Evolutionary conservation across 1,140 invertebrate genomes (phyloP), one percentile per base, ranked within the genome.

Genomic region (Asobara japonica): DNA sequence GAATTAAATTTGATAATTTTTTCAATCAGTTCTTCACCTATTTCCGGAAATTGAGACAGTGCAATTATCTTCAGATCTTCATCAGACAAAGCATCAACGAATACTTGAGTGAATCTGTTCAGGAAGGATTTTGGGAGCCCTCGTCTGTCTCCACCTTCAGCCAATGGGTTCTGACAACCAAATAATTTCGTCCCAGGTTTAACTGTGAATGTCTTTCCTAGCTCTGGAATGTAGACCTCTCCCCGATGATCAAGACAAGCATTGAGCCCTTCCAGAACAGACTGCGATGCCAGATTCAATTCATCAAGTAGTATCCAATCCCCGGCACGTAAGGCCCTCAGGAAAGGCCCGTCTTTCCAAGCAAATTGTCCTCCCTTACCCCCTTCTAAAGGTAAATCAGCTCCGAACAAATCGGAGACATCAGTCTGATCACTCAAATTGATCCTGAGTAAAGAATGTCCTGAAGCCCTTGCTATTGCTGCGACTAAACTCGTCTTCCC

Each of bases 401-500:
- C 95, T 51, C 98, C 98, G 89, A 99, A 99, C 13, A 99, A 88
- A 89, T 99, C 98, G 18, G 94, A 95, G 60, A 99, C 91, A 89
- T 99, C 98, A 0, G 98, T 99, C 89, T 99, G 98, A 82, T 99
- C 98, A 45, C 97, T 99, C 11, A 99, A 89, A 90, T 99, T 99
- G 51, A 99, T 97, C 38, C 98, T 88, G 13, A 97, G 92, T 7
- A 99, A 89, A 79, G 89, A 89, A 84, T 97, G 90, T 0, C 95
- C 94, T 25, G 96, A 92, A 3, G 91, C 91, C 84, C 92, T 93
- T 0, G 97, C 97, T 16, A 99, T 88, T n/a, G 97, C 96, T 60
- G 93, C 91, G 2, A 99, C 93, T 51, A 99, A 88, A 80, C 95
- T 98, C 0, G 98, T 99, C 88, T 99, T 99, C 3, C 98, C 98